Evolutionary conservation across 2,113 vertebrate species (phyloP).

Genomic region (Columba janthina): DNA sequence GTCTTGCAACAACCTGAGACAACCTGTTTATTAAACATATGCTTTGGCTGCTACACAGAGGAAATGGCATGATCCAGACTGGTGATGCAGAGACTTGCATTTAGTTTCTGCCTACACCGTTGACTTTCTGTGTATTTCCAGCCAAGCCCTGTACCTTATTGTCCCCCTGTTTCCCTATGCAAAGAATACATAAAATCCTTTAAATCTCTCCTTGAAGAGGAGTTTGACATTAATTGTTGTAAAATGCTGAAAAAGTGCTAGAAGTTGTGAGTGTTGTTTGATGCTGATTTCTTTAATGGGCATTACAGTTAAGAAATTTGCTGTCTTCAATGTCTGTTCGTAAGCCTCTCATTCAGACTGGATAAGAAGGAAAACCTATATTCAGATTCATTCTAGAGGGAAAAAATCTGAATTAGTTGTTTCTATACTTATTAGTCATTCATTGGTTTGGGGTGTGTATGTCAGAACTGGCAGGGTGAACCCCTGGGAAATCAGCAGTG

Average conservation of each 20-base stretch:
- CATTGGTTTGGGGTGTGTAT: neutral
- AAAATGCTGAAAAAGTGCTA: neutral
- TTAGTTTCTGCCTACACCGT: constrained; percentile 32
- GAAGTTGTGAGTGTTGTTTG: neutral
- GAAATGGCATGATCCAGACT: constrained; percentile 56
- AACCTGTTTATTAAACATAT: constrained; percentile 59
- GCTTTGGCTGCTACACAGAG: constrained; percentile 54
- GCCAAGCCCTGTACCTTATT: neutral
- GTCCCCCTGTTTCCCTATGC: neutral
- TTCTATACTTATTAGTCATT: neutral
- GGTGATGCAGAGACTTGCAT: constrained; percentile 60
- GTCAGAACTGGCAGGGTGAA: neutral
- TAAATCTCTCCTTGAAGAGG: neutral
- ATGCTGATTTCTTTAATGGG: neutral
- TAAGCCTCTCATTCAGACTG: neutral
- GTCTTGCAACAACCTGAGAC: constrained; percentile 68
- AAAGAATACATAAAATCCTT: neutral
- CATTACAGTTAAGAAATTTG: neutral
- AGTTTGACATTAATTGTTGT: neutral
- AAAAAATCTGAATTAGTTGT: neutral
- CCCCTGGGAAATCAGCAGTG: neutral
- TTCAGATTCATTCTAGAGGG: neutral
- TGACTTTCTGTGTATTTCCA: constrained; percentile 27
- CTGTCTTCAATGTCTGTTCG: neutral
- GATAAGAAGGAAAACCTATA: neutral